Base-by-base conservation (phyloP, 1,140 invertebrate genomes). In the Tribolium castaneum region DNA sequence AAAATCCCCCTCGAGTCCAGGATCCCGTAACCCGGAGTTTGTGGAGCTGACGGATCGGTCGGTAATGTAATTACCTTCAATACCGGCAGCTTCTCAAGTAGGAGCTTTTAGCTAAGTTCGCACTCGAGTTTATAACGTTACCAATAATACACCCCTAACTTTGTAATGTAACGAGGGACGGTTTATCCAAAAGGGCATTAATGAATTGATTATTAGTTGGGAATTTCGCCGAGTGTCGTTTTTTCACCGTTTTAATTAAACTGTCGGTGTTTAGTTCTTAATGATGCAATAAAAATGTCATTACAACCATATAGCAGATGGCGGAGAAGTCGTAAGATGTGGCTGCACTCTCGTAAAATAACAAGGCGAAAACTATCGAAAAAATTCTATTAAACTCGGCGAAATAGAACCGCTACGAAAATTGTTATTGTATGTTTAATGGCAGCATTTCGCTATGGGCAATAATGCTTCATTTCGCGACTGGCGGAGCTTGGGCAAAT, bases 31-130 rank as follows among this genome's bases (percentile, higher is more conserved):
- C 51, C 30, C 74, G 66, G 45, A 73, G 72, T 78, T 72, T 78
- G 70, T 73, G 70, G 22, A 62, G 76, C 59, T 66, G 59, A 70
- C 71, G 79, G 75, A 82, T 82, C 81, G 76, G 76, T 80, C 79
- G 45, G 79, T 83, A 83, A 83, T 82, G 79, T 80, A 80, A 83
- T 83, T 82, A 83, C 77, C 79, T 70, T 70, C 71, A 81, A 78
- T 81, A 81, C 79, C 81, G 80, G 56, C 77, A 66, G 74, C 75
- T 72, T 77, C 66, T 82, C 75, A 79, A 82, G 82, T 76, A 70
- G 79, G 77, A 78, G 82, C 82, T 82, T 83, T 83, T 82, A 83
- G 82, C 82, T 80, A 83, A 83, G 81, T 83, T 83, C 81, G 75
- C 80, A 83, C 82, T 83, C 78, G 75, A 79, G 78, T 80, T 78